Evolutionary conservation across 2,113 vertebrate species (phyloP).

Genomic region (Azemiops feae): DNA sequence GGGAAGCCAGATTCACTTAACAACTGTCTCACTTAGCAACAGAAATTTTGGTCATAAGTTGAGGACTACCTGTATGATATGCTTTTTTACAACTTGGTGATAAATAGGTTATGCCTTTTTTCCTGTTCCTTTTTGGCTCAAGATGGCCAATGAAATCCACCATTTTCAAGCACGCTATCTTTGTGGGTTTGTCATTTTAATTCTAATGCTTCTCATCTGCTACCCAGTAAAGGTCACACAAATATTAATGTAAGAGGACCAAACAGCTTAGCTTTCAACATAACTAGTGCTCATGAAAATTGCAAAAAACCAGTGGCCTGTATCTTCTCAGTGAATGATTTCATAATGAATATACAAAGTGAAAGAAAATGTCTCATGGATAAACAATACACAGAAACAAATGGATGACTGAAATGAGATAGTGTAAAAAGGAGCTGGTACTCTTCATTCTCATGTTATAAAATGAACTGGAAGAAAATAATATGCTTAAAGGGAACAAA

Average conservation of each 20-base stretch:
- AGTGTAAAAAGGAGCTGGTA: slow-evolving; percentile 33
- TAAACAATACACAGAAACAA: slow-evolving; percentile 53
- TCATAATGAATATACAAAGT: slow-evolving; percentile 64
- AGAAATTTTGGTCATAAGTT: not conserved
- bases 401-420: slow-evolving; percentile 51
- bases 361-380: slow-evolving; percentile 60
- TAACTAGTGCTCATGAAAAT: slow-evolving; percentile 70
- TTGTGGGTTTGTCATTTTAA: slow-evolving; percentile 63
- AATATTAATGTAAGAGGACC: slow-evolving; percentile 70
- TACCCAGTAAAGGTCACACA: slow-evolving; percentile 73
- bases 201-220: slow-evolving; percentile 65
- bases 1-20: no score
- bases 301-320: slow-evolving; percentile 76
- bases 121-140: slow-evolving; percentile 40
- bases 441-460: slow-evolving; percentile 55
- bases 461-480: slow-evolving; percentile 54
- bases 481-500: slow-evolving; percentile 18
- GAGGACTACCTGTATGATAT: slow-evolving; percentile 4
- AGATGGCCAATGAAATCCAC: slow-evolving; percentile 21
- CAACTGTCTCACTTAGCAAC: no score
- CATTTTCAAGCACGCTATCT: slow-evolving; percentile 47
- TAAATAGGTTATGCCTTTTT: slow-evolving; percentile 33
- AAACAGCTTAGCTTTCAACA: slow-evolving; percentile 67
- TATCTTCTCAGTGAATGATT: slow-evolving; percentile 71
- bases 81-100: slow-evolving; percentile 39